Evolutionary conservation across 2,113 vertebrate species (phyloP).

Genomic region (cat (Felis catus)): F.catus_Fca126_mat1.0 CM031421.1:29174501-29175000

Average conservation of each 20-base stretch:
- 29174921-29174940: conserved; percentile 4
- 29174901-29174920: background rate
- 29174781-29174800: conserved; percentile 47
- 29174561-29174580: background rate
- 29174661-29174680: background rate
- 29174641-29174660: background rate
- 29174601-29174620: background rate
- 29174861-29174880: conserved; percentile 60
- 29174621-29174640: background rate
- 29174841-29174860: conserved; percentile 71
- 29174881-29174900: conserved; percentile 40
- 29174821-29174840: conserved; percentile 63
- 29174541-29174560: background rate
- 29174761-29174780: conserved; percentile 49
- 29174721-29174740: background rate
- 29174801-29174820: conserved; percentile 77
- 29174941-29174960: conserved; percentile 58
- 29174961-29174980: conserved; percentile 43
- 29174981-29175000: conserved; percentile 37
- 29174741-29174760: conserved; percentile 59
- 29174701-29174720: conserved; percentile 23
- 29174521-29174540: background rate
- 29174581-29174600: background rate
- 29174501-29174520: background rate
- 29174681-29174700: background rate